Percentiles rank a stretch among this genome's conserved stretches.
phyloP scores from a whole-genome alignment of 2,888 invertebrate genomes.

The Agapostemon virescens region DNA sequence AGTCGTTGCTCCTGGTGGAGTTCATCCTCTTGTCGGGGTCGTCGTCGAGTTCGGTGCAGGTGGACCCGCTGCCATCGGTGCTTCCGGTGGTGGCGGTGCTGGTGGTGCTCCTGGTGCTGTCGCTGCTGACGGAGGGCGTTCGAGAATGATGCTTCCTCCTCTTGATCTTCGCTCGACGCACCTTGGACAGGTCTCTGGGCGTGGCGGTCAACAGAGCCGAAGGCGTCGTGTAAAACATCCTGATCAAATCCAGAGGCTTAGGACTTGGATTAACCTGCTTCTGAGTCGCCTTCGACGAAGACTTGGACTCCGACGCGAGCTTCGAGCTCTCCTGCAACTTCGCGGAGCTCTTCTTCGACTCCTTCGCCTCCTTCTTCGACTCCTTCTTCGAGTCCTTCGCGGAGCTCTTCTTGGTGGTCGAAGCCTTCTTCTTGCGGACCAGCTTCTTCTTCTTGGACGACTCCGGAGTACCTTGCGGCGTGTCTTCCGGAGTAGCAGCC shows the following conservation, averaged over 20 bases:
- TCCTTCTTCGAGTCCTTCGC: slow-evolving; percentile 65
- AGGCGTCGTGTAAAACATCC: slow-evolving; percentile 78
- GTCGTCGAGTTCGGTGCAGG: slow-evolving; percentile 80
- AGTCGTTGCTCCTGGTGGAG: slow-evolving; percentile 91
- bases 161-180: slow-evolving; percentile 76
- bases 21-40: slow-evolving; percentile 83
- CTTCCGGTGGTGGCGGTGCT: slow-evolving; percentile 73
- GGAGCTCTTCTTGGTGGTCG: slow-evolving; percentile 61
- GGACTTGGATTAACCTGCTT: slow-evolving; percentile 70
- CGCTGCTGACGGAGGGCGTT: slow-evolving; percentile 75
- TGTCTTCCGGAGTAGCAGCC: slow-evolving; percentile 52
- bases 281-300: slow-evolving; percentile 64
- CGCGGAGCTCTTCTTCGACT: slow-evolving; percentile 38
- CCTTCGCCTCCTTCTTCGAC: slow-evolving; percentile 57
- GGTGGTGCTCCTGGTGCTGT: slow-evolving; percentile 77
- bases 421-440: slow-evolving; percentile 72
- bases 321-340: slow-evolving; percentile 62
- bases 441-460: slow-evolving; percentile 74
- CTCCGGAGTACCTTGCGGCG: slow-evolving; percentile 64
- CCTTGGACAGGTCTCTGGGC: slow-evolving; percentile 77
- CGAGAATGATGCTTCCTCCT: slow-evolving; percentile 74
- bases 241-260: slow-evolving; percentile 76
- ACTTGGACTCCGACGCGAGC: slow-evolving; percentile 42
- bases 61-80: slow-evolving; percentile 74
- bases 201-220: slow-evolving; percentile 77